These are phyloP conservation scores for Drosophila ohnishii DNA, from an alignment of 1,140 invertebrate species.

Conservation along the genomic window DNA sequence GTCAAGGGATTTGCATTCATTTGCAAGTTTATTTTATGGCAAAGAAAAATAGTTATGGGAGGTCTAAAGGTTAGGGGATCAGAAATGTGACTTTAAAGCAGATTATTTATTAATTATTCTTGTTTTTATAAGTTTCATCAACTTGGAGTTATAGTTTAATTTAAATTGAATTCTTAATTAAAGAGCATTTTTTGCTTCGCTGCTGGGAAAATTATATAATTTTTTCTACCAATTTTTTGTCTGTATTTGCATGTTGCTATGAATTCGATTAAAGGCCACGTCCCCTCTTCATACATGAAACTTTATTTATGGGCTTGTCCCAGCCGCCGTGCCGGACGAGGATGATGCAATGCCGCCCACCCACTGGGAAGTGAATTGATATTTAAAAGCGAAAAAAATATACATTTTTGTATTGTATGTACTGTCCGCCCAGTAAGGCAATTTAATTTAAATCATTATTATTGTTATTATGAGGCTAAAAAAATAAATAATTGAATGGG, in stretches of 20 bases:
- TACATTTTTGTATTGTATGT: neutral
- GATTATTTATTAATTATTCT: neutral
- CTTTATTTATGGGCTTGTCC: slow-evolving; percentile 53
- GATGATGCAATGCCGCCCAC: slow-evolving; percentile 37
- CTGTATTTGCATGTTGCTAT: slow-evolving; percentile 37
- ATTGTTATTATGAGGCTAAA: slow-evolving; percentile 25
- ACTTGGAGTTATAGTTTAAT: neutral
- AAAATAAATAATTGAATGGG: slow-evolving; percentile 25
- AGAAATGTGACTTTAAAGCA: neutral
- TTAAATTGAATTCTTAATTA: neutral
- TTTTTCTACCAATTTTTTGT: slow-evolving; percentile 15
- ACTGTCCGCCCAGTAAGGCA: neutral
- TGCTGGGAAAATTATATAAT: neutral
- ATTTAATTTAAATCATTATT: slow-evolving; percentile 48
- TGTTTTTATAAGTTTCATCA: neutral
- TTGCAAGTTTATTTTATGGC: slow-evolving; percentile 13
- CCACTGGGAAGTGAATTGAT: slow-evolving; percentile 19
- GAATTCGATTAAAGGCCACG: slow-evolving; percentile 62
- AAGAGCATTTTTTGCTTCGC: slow-evolving; percentile 14
- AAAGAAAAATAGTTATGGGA: neutral
- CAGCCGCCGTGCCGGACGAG: slow-evolving; percentile 1
- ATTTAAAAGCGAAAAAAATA: slow-evolving; percentile 16
- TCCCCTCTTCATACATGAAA: slow-evolving; percentile 12
- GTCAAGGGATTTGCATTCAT: slow-evolving; percentile 22
- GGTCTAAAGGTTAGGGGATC: neutral